Base-by-base conservation (phyloP, 35 echinoderm and acorn worm genomes). In the Antedon bifida region DNA sequence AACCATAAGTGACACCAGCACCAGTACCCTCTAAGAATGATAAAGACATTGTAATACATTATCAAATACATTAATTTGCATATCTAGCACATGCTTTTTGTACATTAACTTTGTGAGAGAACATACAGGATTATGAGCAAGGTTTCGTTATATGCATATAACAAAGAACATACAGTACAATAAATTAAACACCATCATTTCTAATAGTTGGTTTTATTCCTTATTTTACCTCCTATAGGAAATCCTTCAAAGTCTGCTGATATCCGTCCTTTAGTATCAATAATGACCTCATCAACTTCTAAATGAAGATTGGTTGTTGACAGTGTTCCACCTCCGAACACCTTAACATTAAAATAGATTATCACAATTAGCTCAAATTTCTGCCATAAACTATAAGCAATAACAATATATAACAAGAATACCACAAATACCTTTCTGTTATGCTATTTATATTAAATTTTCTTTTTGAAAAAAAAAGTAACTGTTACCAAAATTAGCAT, bases 241-340 rank as follows among this genome's bases (percentile, higher is more conserved):
- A 80, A 93, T 0, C 91, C 91, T 34, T 35, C 36, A 23, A 77
- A 79, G 73, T 84, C 78, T 31, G 90, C 83, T 75, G 30, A 79
- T 36, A 96, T 90, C 3, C 36, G 85, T 28, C 92, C 92, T 30
- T 88, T 84, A 39, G 88, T 87, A 81, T 96, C 92, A 29, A 96
- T 86, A 30, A 91, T 83, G 29, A 91, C 89, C 31, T 83, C 81
- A 82, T 85, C 83, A 29, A 75, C 92, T 21, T 88, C 92, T 46
- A 96, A 87, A 36, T 88, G 77, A 33, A 96, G 89, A 75, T 96
- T 91, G 11, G 74, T 88, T 33, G 88, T 87, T 29, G 46, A 78
- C 29, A 96, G 75, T 12, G 34, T 73, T 9, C 82, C 92, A 45
- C 92, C 92, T n/a, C 92, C 92, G 83, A 78, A 96, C 0, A 96